Percentiles rank a stretch among this genome's conserved stretches.
These are phyloP conservation scores for Astropecten irregularis DNA, from an alignment of 53 echinoderm and acorn worm species.

Conservation along the genomic window DNA sequence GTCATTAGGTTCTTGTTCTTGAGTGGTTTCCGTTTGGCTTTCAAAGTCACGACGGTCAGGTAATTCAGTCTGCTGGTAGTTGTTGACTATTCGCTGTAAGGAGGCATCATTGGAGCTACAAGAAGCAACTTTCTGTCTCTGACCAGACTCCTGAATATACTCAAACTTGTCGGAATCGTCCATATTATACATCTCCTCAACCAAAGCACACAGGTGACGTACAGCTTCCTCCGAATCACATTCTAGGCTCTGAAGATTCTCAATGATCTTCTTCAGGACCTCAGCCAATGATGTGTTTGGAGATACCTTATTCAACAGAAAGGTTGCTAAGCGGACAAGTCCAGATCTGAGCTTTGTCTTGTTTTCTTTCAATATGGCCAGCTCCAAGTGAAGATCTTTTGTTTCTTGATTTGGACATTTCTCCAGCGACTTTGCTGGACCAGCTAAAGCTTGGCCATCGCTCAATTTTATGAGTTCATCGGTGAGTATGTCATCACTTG, in stretches of 20 bases:
- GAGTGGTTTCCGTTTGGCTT: background rate
- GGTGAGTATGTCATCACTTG: background rate
- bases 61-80: background rate
- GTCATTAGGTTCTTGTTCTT: background rate
- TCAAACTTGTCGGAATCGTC: background rate
- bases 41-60: background rate
- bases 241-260: background rate
- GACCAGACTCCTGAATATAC: background rate
- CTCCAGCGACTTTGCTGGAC: background rate
- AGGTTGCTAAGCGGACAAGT: background rate
- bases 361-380: background rate
- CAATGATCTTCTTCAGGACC: background rate
- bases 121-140: background rate
- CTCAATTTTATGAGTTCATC: background rate
- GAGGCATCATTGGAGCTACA: background rate
- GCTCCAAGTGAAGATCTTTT: background rate
- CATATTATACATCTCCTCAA: background rate
- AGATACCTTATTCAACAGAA: slow-evolving; percentile 18
- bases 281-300: background rate
- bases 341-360: slow-evolving; percentile 14
- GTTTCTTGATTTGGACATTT: background rate
- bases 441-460: background rate
- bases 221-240: slow-evolving; percentile 6
- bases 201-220: background rate
- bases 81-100: background rate